A percentile compares a stretch with the other conserved stretches of the same genome.
phyloP scores from a whole-genome alignment of 2,113 vertebrate species.

The Saccopteryx leptura region DNA sequence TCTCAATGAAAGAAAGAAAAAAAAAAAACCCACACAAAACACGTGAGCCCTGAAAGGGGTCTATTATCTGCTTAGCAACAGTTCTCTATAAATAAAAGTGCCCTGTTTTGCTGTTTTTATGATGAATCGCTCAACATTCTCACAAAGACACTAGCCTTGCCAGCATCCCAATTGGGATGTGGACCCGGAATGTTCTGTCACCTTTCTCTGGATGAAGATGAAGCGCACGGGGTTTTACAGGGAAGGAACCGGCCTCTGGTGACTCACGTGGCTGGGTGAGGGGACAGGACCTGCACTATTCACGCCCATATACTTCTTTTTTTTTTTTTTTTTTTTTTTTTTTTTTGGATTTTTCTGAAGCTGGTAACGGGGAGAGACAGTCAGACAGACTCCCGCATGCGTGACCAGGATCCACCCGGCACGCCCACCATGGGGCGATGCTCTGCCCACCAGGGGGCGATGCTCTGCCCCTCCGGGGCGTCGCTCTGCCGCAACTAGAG shows the following conservation, averaged over 20 bases:
- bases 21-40: too few relatives aligned
- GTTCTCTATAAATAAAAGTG: constrained; percentile 68
- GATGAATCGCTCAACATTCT: constrained; percentile 50
- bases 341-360: too few relatives aligned
- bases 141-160: constrained; percentile 8
- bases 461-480: too few relatives aligned
- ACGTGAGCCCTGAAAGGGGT: constrained; percentile 14
- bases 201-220: constrained; percentile 46
- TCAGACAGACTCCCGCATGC: too few relatives aligned
- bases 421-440: too few relatives aligned
- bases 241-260: neutral
- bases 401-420: too few relatives aligned
- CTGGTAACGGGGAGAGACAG: too few relatives aligned
- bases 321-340: too few relatives aligned
- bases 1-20: neutral
- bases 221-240: neutral
- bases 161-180: neutral
- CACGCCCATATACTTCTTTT: neutral
- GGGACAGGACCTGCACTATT: neutral
- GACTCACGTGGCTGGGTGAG: neutral
- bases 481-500: too few relatives aligned
- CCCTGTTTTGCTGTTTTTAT: constrained; percentile 55
- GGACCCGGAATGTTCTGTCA: neutral
- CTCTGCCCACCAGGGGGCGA: too few relatives aligned
- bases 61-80: constrained; percentile 57